Evolutionary conservation across 1,140 invertebrate genomes (phyloP), one percentile per base, ranked within the genome.

Genomic region (Cydia amplana): DNA sequence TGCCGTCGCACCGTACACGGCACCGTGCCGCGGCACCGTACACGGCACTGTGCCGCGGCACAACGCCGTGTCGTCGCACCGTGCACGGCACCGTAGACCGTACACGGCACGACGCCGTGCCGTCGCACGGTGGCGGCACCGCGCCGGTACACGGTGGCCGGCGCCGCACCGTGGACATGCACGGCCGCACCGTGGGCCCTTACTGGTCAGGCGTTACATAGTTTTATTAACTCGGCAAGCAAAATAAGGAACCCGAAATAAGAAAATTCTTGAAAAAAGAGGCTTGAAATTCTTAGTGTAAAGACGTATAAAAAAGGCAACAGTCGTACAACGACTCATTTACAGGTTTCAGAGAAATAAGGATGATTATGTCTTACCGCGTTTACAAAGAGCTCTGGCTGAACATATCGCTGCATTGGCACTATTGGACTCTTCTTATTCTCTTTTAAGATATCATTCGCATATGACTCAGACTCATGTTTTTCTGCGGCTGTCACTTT

Each of bases 381-480:
- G 18, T 77, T 82, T 20, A 60, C 67, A 73, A 79, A 77, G 12
- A 89, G 75, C 78, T 90, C 89, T 1, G 88, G 88, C 74, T 84
- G 83, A 12, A 87, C 83, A 73, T 87, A 87, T 67, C 80, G 76
- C 65, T 85, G 82, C 76, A 75, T 79, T 14, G 75, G 55, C 2
- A 79, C 14, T 14, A 78, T 70, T 63, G 73, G 49, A 25, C 65
- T 77, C 60, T 40, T 70, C 55, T 78, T 84, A 77, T 84, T 75
- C 49, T 88, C 85, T 60, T 60, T 60, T n/a, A 60, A 60, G 7
- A 60, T 60, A 60, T 60, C 9, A 60, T n/a, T 10, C 20, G 55
- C 55, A 60, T 23, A 60, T 6, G 55, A 23, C 9, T 86, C 81
- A 1, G 60, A 74, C 72, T 91, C 88, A 76, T 75, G 74, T 75